Conservation (phyloP, 1,140 invertebrate species). For the Drosophila tropicalis region DNA sequence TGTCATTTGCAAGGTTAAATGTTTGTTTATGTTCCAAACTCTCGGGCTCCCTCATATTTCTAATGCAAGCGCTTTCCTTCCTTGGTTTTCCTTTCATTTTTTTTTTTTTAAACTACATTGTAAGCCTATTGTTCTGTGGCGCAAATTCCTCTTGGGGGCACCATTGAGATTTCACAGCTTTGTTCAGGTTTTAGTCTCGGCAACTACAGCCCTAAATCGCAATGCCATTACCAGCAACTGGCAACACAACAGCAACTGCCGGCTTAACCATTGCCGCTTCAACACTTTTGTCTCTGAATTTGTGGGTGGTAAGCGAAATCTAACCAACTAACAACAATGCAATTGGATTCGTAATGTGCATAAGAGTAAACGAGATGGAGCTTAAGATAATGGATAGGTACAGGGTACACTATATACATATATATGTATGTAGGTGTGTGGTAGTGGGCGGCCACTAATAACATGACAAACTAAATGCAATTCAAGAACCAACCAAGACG, state of each 20-base stretch:
- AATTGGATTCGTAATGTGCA: slow-evolving; percentile 22
- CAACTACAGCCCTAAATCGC: slow-evolving; percentile 29
- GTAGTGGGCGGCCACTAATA: not conserved
- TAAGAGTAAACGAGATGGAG: not conserved
- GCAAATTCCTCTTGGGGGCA: slow-evolving; percentile 36
- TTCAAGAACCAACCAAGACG: not conserved
- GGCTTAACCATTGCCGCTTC: slow-evolving; percentile 32
- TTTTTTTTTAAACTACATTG: slow-evolving; percentile 20
- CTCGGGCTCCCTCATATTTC: not conserved
- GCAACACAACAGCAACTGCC: slow-evolving; percentile 22
- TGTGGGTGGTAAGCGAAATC: not conserved
- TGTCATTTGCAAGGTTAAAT: slow-evolving; percentile 50
- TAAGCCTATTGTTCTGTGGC: slow-evolving; percentile 45
- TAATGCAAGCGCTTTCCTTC: slow-evolving; percentile 28
- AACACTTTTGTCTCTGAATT: slow-evolving; percentile 18
- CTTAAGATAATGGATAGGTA: not conserved
- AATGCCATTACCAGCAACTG: slow-evolving; percentile 56
- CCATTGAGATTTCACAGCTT: slow-evolving; percentile 37
- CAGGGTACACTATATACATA: not conserved
- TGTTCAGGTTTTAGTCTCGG: slow-evolving; percentile 29
- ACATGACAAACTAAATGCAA: slow-evolving; percentile 1
- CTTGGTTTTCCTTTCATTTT: slow-evolving; percentile 11
- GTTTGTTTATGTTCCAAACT: slow-evolving; percentile 45
- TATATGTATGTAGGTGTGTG: too few relatives aligned
- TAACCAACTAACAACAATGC: slow-evolving; percentile 26